A percentile compares a stretch with the other conserved stretches of the same genome.
phyloP scores from a whole-genome alignment of 2,888 invertebrate species.

The Rhingia campestris region DNA sequence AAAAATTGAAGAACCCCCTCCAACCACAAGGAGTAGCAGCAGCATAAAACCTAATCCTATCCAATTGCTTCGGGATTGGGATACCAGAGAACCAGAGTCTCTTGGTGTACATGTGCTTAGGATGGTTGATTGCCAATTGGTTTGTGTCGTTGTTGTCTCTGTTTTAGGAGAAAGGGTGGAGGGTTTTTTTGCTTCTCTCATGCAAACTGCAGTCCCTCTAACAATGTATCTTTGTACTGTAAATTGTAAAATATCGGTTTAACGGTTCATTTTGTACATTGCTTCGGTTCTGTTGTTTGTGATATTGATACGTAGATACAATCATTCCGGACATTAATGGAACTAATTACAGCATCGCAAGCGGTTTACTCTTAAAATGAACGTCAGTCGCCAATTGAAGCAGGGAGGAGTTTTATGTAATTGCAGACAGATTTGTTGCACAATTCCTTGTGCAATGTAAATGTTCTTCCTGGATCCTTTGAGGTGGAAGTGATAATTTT shows the following conservation, averaged over 20 bases:
- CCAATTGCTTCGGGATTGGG: constrained; percentile 34
- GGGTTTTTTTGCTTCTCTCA: constrained; percentile 38
- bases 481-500: too few relatives aligned
- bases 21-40: constrained; percentile 23
- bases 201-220: constrained; percentile 18
- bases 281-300: constrained; percentile 3
- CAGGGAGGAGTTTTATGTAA: too few relatives aligned
- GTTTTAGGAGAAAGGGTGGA: background rate
- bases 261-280: constrained; percentile 56
- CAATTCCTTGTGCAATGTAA: too few relatives aligned
- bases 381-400: too few relatives aligned
- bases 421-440: too few relatives aligned
- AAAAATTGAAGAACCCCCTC: too few relatives aligned
- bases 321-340: constrained; percentile 31
- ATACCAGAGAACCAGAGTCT: background rate
- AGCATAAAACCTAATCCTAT: constrained; percentile 25
- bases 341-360: constrained; percentile 51
- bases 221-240: constrained; percentile 44
- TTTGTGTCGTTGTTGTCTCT: constrained; percentile 18
- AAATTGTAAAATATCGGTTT: constrained; percentile 59
- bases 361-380: too few relatives aligned
- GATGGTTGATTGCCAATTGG: constrained; percentile 67
- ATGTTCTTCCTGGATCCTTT: too few relatives aligned
- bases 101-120: constrained; percentile 36
- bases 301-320: constrained; percentile 22